Conservation (phyloP, 2,888 invertebrate genomes). For the Hoplodrina blanda region DNA sequence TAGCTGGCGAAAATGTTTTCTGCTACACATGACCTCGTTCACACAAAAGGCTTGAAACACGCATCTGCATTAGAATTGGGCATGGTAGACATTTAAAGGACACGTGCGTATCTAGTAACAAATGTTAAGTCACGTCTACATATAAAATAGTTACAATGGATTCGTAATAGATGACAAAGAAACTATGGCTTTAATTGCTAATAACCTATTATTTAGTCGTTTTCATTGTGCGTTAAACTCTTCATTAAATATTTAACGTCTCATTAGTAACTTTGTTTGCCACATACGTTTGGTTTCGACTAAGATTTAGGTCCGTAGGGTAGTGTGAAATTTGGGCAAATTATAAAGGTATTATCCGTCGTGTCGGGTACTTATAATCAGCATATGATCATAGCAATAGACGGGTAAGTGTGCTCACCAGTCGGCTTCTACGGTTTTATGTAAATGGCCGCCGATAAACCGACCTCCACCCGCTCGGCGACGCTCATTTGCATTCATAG, state of each 20-base stretch:
- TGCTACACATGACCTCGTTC: slow-evolving; percentile 36
- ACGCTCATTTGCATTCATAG: slow-evolving; percentile 90
- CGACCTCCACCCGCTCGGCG: slow-evolving; percentile 82
- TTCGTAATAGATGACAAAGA: slow-evolving; percentile 30
- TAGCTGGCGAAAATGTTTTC: slow-evolving; percentile 28
- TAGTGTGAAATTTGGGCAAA: slow-evolving; percentile 44
- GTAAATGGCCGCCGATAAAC: slow-evolving; percentile 88
- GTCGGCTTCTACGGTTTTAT: slow-evolving; percentile 85
- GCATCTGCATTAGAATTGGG: slow-evolving; percentile 51
- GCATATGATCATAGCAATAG: slow-evolving; percentile 79
- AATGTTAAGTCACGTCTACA: slow-evolving; percentile 66
- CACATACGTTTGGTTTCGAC: slow-evolving; percentile 36
- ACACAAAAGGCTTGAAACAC: slow-evolving; percentile 14
- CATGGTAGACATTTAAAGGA: slow-evolving; percentile 50
- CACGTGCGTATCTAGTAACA: slow-evolving; percentile 66
- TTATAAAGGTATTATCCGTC: slow-evolving; percentile 65
- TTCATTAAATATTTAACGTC: slow-evolving; percentile 34
- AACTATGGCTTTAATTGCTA: slow-evolving; percentile 27
- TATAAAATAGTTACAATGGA: slow-evolving; percentile 58
- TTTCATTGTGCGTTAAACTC: slow-evolving; percentile 37
- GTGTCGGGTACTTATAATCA: slow-evolving; percentile 77
- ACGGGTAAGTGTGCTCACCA: slow-evolving; percentile 79
- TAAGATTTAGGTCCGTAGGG: slow-evolving; percentile 44
- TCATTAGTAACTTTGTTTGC: slow-evolving; percentile 41
- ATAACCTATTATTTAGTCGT: slow-evolving; percentile 14